Percentiles rank a stretch among this genome's conserved stretches.
Conservation (phyloP, 2,797 vertebrate species). For the Distichodus sexfasciatus region DNA sequence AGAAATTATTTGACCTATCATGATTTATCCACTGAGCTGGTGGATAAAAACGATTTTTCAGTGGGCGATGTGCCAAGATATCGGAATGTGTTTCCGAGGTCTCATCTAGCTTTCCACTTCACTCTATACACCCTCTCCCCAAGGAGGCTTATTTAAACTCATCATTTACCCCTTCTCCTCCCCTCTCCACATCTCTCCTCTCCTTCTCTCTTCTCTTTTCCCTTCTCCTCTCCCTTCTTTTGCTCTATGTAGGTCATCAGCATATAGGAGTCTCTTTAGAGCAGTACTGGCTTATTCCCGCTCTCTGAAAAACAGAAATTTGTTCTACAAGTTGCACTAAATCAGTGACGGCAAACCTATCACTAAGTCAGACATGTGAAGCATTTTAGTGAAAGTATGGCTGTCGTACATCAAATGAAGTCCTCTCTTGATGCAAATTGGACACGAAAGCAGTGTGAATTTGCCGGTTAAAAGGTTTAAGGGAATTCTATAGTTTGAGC, state of each 20-base stretch:
- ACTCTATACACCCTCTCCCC: neutral
- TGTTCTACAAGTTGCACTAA: constrained; percentile 19
- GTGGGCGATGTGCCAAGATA: neutral
- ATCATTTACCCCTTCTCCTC: constrained; percentile 28
- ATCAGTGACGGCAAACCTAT: constrained; percentile 17
- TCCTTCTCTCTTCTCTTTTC: neutral
- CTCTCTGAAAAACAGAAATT: constrained; percentile 22
- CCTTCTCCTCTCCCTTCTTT: constrained; percentile 25
- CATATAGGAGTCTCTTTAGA: constrained; percentile 43
- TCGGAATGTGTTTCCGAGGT: neutral
- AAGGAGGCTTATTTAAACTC: constrained; percentile 30
- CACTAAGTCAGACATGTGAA: constrained; percentile 23
- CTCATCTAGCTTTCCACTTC: constrained; percentile 13
- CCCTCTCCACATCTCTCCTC: constrained; percentile 2
- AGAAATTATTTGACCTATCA: neutral
- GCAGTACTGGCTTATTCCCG: constrained; percentile 30
- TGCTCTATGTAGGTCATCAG: constrained; percentile 55
- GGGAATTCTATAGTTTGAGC: neutral
- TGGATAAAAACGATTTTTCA: neutral
- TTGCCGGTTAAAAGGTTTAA: neutral
- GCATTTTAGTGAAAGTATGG: neutral
- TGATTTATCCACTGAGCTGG: neutral
- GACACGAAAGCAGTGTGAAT: neutral
- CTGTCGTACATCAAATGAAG: neutral
- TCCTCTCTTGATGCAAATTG: constrained; percentile 1